phyloP scores from a whole-genome alignment of 1,140 invertebrate species.

The Ceratina calcarata region DNA sequence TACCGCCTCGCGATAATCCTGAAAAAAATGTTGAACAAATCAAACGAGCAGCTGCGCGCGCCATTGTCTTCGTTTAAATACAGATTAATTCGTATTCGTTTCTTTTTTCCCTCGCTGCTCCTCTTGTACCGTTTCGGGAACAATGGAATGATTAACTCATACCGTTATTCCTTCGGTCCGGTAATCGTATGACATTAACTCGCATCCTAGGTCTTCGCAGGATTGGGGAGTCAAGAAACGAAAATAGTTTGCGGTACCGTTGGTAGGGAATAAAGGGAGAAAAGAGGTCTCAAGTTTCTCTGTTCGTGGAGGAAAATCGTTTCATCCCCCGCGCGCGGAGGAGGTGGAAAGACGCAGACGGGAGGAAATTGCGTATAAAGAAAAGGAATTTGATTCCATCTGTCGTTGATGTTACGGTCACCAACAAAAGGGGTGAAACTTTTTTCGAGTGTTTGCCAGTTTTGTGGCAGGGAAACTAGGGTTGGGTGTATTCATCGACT shows the following conservation, averaged over 20 bases:
- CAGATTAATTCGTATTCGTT: slow-evolving; percentile 3
- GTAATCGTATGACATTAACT: not conserved
- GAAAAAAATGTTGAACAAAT: slow-evolving; percentile 8
- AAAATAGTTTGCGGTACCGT: not conserved
- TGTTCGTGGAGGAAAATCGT: not conserved
- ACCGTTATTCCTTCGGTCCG: slow-evolving; percentile 8
- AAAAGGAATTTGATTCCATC: slow-evolving; percentile 38
- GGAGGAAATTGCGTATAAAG: slow-evolving; percentile 14
- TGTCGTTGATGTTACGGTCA: slow-evolving; percentile 14
- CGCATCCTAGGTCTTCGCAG: not conserved
- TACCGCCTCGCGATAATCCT: not conserved
- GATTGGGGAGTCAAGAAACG: not conserved
- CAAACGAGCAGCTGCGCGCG: not conserved
- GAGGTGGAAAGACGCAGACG: too few species aligned
- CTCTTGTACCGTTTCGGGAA: not conserved
- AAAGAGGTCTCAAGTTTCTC: not conserved
- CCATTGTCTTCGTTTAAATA: not conserved
- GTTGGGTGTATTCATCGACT: too few species aligned
- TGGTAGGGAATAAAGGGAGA: not conserved
- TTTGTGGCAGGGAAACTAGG: not conserved
- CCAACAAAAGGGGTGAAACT: not conserved
- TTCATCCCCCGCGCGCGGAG: not conserved
- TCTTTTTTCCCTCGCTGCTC: not conserved
- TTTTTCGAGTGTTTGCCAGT: not conserved
- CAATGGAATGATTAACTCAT: slow-evolving; percentile 24